Evolutionary conservation across 1,140 invertebrate genomes (phyloP), one percentile per base, ranked within the genome.

Genomic region (Anagrus nilaparvatae): DNA sequence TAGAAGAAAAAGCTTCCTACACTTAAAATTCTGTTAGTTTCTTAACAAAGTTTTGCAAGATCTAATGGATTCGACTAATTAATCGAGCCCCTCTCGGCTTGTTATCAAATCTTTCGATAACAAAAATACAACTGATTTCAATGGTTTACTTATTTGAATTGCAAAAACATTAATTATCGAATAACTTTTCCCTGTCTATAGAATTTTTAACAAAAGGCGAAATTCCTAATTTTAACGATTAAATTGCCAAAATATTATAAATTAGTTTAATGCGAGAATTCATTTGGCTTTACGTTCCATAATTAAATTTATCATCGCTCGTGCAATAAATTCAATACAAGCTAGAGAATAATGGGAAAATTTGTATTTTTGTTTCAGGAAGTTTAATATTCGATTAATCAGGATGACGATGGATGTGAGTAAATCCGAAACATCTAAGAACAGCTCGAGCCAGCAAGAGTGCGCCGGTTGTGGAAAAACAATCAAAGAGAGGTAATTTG

Each of bases 401-500:
- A 78, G 76, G 73, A 78, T 79, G 76, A 79, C 77, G 67, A 79
- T 79, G 77, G 77, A 79, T 68, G 75, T 79, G 63, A 78, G 76
- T 59, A 77, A 78, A 69, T 71, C 74, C 58, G 75, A 76, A 64
- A 68, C 73, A 51, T 68, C 54, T 60, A 69, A 70, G 67, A 67
- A 74, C 65, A 70, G 70, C 50, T 69, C 72, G 40, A 65, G 65
- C 44, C 73, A 72, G 43, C 77, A 88, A 64, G 81, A 87, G 49
- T 89, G 86, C 65, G 85, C 84, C 25, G 84, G 84, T 37, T 90
- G 86, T 60, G 82, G 81, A 50, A 90, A 90, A 70, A 79, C 79
- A 55, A 90, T 90, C 54, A 87, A 82, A 30, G 85, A 90, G 61
- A 78, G 85, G 58, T 74, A 61, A 62, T 50, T n/a, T n/a, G n/a